A percentile compares a stretch with the other conserved stretches of the same genome.
Conservation (phyloP, 2,113 vertebrate species). For the Rhinolophus ferrumequinum region DNA sequence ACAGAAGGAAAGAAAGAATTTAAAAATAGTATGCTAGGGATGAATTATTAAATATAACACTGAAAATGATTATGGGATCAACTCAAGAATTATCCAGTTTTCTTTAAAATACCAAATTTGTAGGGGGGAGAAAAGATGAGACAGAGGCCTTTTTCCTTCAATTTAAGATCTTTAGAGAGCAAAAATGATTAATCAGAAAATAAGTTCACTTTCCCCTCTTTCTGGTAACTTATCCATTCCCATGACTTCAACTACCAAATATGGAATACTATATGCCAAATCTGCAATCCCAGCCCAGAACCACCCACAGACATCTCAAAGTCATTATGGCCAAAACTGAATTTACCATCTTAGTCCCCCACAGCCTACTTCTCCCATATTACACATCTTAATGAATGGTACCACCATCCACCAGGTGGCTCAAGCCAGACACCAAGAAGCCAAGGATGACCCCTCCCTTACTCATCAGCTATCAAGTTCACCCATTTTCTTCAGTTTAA, state of each 20-base stretch:
- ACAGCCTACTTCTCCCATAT: background rate
- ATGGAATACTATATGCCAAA: background rate
- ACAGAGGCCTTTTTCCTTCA: background rate
- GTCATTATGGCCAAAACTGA: background rate
- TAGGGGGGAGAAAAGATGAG: background rate
- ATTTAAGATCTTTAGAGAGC: background rate
- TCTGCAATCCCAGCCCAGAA: background rate
- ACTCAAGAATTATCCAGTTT: conserved; percentile 35
- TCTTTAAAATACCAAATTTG: background rate
- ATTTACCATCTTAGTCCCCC: background rate
- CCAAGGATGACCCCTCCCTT: background rate
- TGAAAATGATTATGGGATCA: background rate
- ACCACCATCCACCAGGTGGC: background rate
- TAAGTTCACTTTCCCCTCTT: background rate
- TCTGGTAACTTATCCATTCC: background rate
- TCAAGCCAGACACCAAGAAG: conserved; percentile 17
- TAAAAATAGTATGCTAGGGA: background rate
- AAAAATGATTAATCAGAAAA: conserved; percentile 44
- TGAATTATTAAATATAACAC: background rate
- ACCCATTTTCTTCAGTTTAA: background rate
- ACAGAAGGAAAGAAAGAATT: background rate
- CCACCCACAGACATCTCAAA: conserved; percentile 14
- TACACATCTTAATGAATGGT: background rate
- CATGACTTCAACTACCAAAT: conserved; percentile 37
- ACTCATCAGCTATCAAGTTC: background rate